These are phyloP conservation scores for Tipula helvola DNA, from an alignment of 2,888 invertebrate species.

Conservation along the genomic window DNA sequence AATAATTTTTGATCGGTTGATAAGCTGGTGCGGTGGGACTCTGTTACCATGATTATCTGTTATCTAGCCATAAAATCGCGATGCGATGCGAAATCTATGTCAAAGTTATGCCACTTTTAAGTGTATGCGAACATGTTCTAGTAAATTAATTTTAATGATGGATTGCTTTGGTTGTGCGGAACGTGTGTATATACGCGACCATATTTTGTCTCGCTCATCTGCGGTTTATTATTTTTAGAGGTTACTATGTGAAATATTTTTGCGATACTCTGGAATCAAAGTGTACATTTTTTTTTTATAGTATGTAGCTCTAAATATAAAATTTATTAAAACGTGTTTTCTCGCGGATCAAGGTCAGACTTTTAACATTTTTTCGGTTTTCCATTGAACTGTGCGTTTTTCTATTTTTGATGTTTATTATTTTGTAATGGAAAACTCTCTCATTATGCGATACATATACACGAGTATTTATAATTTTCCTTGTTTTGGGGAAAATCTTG, in stretches of 20 bases:
- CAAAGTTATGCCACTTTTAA: background rate
- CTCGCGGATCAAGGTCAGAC: background rate
- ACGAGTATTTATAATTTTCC: background rate
- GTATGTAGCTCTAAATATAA: background rate
- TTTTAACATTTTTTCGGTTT: background rate
- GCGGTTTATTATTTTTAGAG: background rate
- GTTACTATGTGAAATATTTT: background rate
- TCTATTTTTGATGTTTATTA: background rate
- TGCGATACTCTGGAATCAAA: background rate
- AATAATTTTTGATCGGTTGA: background rate
- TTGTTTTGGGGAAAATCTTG: background rate
- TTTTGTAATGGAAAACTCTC: background rate
- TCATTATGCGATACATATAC: background rate
- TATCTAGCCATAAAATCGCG: background rate
- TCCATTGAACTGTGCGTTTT: background rate
- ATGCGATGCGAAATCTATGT: background rate
- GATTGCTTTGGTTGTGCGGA: background rate
- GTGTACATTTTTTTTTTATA: background rate
- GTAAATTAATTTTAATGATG: background rate
- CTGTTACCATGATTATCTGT: background rate
- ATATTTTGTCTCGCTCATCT: background rate
- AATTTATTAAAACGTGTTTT: background rate
- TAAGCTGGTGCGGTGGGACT: background rate
- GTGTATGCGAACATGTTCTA: background rate
- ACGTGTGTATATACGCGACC: background rate